phyloP scores from a whole-genome alignment of 2,113 vertebrate species.

The Myotis brandtii region DNA sequence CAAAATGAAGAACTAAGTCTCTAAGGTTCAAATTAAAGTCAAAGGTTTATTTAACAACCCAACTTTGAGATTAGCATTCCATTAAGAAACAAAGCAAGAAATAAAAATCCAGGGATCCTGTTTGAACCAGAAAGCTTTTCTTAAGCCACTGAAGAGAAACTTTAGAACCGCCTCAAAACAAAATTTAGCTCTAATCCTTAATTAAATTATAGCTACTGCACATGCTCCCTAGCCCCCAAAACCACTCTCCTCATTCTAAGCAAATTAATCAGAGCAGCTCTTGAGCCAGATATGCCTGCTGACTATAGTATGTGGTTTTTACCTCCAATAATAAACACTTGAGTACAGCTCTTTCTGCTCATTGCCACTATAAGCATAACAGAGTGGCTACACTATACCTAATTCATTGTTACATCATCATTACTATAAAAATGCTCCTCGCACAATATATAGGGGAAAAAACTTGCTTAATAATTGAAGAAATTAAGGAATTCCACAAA shows the following conservation, averaged over 20 bases:
- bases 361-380: background rate
- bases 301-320: background rate
- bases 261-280: background rate
- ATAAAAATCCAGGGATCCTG: background rate
- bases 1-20: constrained; percentile 32
- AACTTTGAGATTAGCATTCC: background rate
- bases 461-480: background rate
- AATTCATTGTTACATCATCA: background rate
- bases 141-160: background rate
- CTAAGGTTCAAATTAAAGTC: constrained; percentile 40
- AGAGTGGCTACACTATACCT: background rate
- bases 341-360: background rate
- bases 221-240: background rate
- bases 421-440: background rate
- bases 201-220: background rate
- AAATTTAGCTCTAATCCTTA: constrained; percentile 36
- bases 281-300: background rate
- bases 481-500: constrained; percentile 1
- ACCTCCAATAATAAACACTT: background rate
- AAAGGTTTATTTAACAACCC: constrained; percentile 36
- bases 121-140: constrained; percentile 39
- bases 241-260: background rate
- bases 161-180: constrained; percentile 14
- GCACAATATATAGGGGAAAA: background rate
- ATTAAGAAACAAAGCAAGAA: constrained; percentile 33